Evolutionary conservation across 2,888 invertebrate species (phyloP).

Genomic region (Pseudococcus viburni): DNA sequence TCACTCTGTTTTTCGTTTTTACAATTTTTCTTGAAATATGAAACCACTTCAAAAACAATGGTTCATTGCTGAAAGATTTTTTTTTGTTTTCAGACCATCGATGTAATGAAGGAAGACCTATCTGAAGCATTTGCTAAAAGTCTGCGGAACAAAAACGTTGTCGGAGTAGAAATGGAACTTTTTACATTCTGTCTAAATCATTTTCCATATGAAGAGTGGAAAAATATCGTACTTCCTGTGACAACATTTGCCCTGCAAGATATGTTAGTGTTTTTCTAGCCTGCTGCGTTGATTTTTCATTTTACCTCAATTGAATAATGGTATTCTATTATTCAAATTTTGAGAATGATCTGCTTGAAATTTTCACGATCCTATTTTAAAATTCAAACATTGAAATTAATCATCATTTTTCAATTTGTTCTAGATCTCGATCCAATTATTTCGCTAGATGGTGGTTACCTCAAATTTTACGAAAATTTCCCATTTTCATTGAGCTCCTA

Average conservation of each 20-base stretch:
- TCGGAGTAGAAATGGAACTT: slow-evolving; percentile 51
- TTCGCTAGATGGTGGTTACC: slow-evolving; percentile 58
- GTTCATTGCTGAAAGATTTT: too few relatives aligned
- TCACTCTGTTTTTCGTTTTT: too few relatives aligned
- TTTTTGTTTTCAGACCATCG: neutral
- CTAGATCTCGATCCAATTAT: slow-evolving; percentile 43
- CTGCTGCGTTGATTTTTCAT: neutral
- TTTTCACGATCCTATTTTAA: too few relatives aligned
- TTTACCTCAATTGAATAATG: too few relatives aligned
- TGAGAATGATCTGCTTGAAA: too few relatives aligned
- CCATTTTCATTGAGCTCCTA: slow-evolving; percentile 3
- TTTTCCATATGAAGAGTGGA: slow-evolving; percentile 51
- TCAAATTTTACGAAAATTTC: slow-evolving; percentile 42
- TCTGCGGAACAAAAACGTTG: slow-evolving; percentile 50
- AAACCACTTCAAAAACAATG: neutral
- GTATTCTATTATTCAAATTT: too few relatives aligned
- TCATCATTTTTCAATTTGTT: slow-evolving; percentile 9
- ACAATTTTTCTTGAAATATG: neutral
- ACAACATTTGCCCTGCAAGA: neutral
- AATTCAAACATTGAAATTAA: too few relatives aligned
- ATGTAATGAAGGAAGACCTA: slow-evolving; percentile 30
- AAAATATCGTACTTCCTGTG: slow-evolving; percentile 29
- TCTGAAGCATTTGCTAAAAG: slow-evolving; percentile 32
- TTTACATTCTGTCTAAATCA: slow-evolving; percentile 55
- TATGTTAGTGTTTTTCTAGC: neutral